phyloP scores from a whole-genome alignment of 1,140 invertebrate species.

The Aradophagus sp. region DNA sequence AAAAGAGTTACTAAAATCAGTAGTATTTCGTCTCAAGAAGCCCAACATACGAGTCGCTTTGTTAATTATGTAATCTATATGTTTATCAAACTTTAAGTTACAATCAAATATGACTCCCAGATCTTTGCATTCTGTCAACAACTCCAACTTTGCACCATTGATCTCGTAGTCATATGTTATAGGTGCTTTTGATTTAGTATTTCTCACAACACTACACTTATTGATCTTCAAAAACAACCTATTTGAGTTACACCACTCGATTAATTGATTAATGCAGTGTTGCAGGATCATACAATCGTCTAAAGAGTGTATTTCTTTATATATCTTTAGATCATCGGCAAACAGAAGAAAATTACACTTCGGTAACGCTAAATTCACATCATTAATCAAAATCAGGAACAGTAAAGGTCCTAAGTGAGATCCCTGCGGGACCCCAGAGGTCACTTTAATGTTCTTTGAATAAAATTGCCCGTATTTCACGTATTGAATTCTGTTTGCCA shows the following conservation, averaged over 20 bases:
- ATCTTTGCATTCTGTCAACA: too few relatives aligned
- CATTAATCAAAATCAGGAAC: not conserved
- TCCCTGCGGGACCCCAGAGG: not conserved
- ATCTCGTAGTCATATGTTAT: not conserved
- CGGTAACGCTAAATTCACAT: not conserved
- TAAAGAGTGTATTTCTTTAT: not conserved
- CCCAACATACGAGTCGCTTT: not conserved
- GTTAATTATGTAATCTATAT: too few relatives aligned
- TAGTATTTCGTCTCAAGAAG: not conserved
- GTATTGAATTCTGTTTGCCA: not conserved
- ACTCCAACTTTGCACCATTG: not conserved
- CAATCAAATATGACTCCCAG: too few relatives aligned
- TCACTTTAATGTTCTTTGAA: not conserved
- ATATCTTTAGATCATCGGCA: conserved; percentile 1
- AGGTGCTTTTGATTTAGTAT: not conserved
- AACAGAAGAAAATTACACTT: not conserved
- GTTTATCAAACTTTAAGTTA: too few relatives aligned
- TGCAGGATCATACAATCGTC: not conserved
- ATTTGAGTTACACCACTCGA: not conserved
- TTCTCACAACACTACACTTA: not conserved
- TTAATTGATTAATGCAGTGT: not conserved
- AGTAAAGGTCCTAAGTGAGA: conserved; percentile 1
- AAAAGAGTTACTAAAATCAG: not conserved
- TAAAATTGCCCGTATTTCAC: not conserved
- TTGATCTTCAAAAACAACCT: not conserved